phyloP scores from a whole-genome alignment of 1,140 invertebrate species.

The Brachionus rubens region DNA sequence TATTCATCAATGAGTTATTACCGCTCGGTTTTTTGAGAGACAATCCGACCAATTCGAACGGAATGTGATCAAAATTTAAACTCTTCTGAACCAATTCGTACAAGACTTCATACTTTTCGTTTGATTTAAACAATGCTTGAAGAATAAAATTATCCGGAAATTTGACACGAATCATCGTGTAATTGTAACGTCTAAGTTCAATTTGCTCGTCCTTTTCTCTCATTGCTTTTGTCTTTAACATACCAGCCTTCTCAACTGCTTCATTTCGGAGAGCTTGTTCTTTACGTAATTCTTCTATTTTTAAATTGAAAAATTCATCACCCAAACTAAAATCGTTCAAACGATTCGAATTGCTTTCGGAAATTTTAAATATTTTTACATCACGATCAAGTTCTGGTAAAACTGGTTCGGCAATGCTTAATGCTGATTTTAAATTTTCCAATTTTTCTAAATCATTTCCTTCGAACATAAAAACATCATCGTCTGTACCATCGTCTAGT shows the following conservation, averaged over 20 bases:
- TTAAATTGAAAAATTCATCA: slow-evolving; percentile 74
- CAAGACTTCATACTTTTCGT: neutral
- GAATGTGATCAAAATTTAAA: slow-evolving; percentile 54
- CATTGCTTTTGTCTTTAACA: slow-evolving; percentile 86
- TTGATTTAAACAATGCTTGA: slow-evolving; percentile 62
- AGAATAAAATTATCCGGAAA: slow-evolving; percentile 81
- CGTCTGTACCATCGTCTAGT: slow-evolving; percentile 53
- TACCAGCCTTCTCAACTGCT: slow-evolving; percentile 72
- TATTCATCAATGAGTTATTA: slow-evolving; percentile 51
- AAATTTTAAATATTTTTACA: slow-evolving; percentile 76
- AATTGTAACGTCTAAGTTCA: slow-evolving; percentile 77
- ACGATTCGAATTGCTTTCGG: slow-evolving; percentile 64
- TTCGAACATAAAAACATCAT: slow-evolving; percentile 55
- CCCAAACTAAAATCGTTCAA: slow-evolving; percentile 52
- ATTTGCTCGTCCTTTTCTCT: slow-evolving; percentile 77
- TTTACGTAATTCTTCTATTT: slow-evolving; percentile 75
- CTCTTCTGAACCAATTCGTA: slow-evolving; percentile 20
- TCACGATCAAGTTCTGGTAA: slow-evolving; percentile 77
- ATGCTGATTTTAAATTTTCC: slow-evolving; percentile 69
- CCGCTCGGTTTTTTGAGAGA: slow-evolving; percentile 48
- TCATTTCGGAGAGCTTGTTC: slow-evolving; percentile 72
- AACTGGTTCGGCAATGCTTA: slow-evolving; percentile 75
- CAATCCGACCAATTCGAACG: slow-evolving; percentile 52
- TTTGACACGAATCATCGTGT: slow-evolving; percentile 74
- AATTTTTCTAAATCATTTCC: slow-evolving; percentile 62